Percentiles rank a stretch among this genome's conserved stretches.
These are phyloP conservation scores for Serripes groenlandicus DNA, from an alignment of 2,888 invertebrate genomes.

Conservation along the genomic window DNA sequence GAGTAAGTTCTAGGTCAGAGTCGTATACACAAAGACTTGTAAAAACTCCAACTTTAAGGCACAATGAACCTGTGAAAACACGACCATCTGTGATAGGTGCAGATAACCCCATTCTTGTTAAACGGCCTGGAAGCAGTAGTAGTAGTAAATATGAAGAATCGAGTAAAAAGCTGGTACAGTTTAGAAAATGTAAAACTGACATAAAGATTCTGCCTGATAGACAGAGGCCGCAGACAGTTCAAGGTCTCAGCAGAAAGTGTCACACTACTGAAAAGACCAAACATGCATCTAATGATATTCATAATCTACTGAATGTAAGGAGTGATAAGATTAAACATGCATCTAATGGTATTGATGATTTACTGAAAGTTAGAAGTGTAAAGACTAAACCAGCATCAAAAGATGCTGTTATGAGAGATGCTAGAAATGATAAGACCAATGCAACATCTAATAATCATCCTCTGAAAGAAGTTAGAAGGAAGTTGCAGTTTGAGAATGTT, in stretches of 20 bases:
- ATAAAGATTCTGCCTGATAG: conserved; percentile 13
- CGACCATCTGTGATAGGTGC: too few species aligned
- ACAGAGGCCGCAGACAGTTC: conserved; percentile 16
- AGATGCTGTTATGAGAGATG: too few species aligned
- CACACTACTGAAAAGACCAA: not conserved
- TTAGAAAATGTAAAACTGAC: conserved; percentile 22
- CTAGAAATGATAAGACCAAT: not conserved
- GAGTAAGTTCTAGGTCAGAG: not conserved
- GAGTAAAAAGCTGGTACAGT: conserved; percentile 14
- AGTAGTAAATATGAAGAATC: conserved; percentile 15
- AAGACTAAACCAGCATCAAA: too few species aligned
- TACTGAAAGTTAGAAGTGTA: too few species aligned
- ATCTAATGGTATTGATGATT: too few species aligned
- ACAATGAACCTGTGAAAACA: not conserved
- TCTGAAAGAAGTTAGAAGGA: conserved; percentile 54
- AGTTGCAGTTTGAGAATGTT: conserved; percentile 53
- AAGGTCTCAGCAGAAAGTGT: not conserved
- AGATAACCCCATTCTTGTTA: conserved; percentile 1
- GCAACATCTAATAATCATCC: conserved; percentile 1
- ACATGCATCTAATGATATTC: not conserved
- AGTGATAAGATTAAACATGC: too few species aligned
- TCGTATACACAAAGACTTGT: not conserved
- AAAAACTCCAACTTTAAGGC: not conserved
- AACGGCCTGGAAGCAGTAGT: conserved; percentile 10
- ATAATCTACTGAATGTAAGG: too few species aligned